A percentile compares a stretch with the other conserved stretches of the same genome.
Conservation (phyloP, 2,888 invertebrate genomes). For the Xylophagus ater region DNA sequence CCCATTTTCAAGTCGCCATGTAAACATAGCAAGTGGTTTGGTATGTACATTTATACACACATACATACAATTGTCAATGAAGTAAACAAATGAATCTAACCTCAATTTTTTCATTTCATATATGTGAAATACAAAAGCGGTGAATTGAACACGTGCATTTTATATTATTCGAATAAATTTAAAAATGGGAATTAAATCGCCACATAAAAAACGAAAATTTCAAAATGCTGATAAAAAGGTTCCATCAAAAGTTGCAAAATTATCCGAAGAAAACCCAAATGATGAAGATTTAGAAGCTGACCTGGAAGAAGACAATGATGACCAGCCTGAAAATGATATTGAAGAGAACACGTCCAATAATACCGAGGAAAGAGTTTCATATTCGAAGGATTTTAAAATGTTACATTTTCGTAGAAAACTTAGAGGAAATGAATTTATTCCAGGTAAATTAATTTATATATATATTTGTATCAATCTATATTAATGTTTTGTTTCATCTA, state of each 20-base stretch:
- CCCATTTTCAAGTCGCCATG: too few relatives aligned
- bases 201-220: conserved; percentile 29
- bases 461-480: background rate
- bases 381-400: conserved; percentile 43
- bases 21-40: too few relatives aligned
- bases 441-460: conserved; percentile 38
- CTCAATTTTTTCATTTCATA: too few relatives aligned
- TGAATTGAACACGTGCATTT: too few relatives aligned
- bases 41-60: too few relatives aligned
- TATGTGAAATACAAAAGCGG: too few relatives aligned
- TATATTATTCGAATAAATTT: too few relatives aligned
- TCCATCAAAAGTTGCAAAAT: conserved; percentile 15
- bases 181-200: background rate
- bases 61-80: too few relatives aligned
- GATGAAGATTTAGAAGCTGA: conserved; percentile 5
- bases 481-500: conserved; percentile 29
- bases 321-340: conserved; percentile 21
- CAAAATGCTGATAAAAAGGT: conserved; percentile 30
- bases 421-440: conserved; percentile 43
- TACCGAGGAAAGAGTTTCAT: conserved; percentile 21
- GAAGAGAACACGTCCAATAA: conserved; percentile 24
- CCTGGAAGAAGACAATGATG: conserved; percentile 15
- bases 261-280: background rate
- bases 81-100: too few relatives aligned
- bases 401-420: conserved; percentile 50